These are phyloP conservation scores for Hartigia nigra DNA, from an alignment of 2,888 invertebrate species.

Conservation along the genomic window DNA sequence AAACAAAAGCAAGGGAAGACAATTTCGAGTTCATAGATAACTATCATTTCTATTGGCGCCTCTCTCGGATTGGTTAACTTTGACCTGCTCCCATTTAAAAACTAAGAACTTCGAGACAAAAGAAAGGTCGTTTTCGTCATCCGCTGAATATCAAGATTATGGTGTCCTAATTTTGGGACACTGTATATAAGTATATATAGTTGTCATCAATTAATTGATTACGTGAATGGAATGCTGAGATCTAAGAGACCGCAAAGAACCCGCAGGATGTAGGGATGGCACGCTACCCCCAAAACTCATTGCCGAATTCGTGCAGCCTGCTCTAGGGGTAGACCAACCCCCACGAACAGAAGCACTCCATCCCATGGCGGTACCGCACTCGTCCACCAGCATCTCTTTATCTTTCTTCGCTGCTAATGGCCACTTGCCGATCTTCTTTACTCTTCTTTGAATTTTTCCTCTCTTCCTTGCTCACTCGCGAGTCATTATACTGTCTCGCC, in stretches of 20 bases:
- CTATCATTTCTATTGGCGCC: no score
- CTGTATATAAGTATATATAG: not conserved
- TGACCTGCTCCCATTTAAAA: no score
- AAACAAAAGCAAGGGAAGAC: no score
- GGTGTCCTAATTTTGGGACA: no score
- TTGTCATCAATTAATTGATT: conserved; percentile 19
- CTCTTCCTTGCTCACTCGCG: not conserved
- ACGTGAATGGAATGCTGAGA: conserved; percentile 61
- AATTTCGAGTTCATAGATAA: no score
- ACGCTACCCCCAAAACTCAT: conserved; percentile 64
- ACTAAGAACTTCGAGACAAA: no score
- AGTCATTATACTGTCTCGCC: not conserved
- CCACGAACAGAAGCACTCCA: conserved; percentile 44
- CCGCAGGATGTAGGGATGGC: conserved; percentile 60
- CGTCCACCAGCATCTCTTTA: conserved; percentile 56
- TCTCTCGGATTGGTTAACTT: no score
- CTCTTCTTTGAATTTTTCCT: not conserved
- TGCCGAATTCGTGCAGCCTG: conserved; percentile 57
- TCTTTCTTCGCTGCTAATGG: conserved; percentile 15
- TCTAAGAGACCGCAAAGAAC: conserved; percentile 58
- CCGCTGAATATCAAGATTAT: no score
- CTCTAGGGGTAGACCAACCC: conserved; percentile 60
- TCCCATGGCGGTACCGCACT: conserved; percentile 54
- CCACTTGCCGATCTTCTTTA: not conserved
- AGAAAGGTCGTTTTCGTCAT: no score